Conservation (phyloP, 2,113 vertebrate species). For the Thamnophis sirtalis region DNA sequence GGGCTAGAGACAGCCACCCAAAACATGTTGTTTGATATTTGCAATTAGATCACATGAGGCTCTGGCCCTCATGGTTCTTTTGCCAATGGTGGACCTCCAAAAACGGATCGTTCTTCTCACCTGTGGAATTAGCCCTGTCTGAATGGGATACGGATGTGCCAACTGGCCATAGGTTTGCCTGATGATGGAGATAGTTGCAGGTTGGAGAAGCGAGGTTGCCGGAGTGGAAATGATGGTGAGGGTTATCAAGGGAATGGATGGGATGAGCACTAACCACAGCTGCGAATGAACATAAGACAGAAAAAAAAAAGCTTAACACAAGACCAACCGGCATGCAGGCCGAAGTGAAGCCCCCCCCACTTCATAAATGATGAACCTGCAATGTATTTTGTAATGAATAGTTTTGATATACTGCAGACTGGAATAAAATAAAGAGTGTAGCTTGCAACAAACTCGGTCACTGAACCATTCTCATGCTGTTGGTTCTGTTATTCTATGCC, state of each 20-base stretch:
- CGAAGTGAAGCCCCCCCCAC: slow-evolving; percentile 19
- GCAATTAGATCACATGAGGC: neutral
- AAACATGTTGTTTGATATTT: neutral
- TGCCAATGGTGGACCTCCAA: neutral
- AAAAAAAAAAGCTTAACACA: slow-evolving; percentile 73
- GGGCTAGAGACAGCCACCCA: neutral
- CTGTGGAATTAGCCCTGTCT: slow-evolving; percentile 94
- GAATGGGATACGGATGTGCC: slow-evolving; percentile 88
- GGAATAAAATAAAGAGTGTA: neutral
- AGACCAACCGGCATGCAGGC: slow-evolving; percentile 43
- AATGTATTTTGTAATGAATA: neutral
- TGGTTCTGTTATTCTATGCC: neutral
- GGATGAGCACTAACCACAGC: slow-evolving; percentile 99
- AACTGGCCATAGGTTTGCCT: slow-evolving; percentile 79
- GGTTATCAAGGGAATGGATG: slow-evolving; percentile 99
- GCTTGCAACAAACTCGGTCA: neutral
- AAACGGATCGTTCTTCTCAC: slow-evolving; percentile 75
- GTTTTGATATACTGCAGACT: neutral
- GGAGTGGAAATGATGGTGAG: slow-evolving; percentile 98
- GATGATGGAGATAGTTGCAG: slow-evolving; percentile 90
- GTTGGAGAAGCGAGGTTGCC: slow-evolving; percentile 92
- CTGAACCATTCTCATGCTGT: neutral
- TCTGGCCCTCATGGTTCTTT: neutral
- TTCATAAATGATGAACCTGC: neutral
- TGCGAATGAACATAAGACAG: slow-evolving; percentile 88